Evolutionary conservation across 2,797 vertebrate genomes (phyloP).

Genomic region (Apogon hyalosoma): DNA sequence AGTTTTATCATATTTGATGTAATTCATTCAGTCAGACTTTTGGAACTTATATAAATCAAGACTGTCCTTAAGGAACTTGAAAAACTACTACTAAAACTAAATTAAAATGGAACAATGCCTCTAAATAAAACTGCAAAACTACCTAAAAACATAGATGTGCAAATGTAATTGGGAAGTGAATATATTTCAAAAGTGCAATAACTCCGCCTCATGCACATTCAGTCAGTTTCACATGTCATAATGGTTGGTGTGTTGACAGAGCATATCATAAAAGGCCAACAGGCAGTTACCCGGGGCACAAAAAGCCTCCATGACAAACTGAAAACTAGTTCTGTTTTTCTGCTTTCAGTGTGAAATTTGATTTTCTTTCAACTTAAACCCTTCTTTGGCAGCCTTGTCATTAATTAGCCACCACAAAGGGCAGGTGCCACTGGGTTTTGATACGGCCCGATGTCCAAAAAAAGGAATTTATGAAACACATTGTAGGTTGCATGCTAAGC

Average conservation of each 20-base stretch:
- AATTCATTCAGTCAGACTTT: too few species aligned
- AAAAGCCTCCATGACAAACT: slow-evolving; percentile 32
- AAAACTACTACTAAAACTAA: too few species aligned
- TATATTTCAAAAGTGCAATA: too few species aligned
- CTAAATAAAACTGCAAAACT: too few species aligned
- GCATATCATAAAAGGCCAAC: slow-evolving; percentile 29
- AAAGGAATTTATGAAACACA: slow-evolving; percentile 67
- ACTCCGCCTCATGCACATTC: background rate
- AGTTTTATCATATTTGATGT: too few species aligned
- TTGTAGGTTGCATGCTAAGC: slow-evolving; percentile 58
- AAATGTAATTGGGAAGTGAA: too few species aligned
- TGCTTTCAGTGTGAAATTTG: slow-evolving; percentile 30
- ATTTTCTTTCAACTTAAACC: slow-evolving; percentile 25
- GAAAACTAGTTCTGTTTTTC: slow-evolving; percentile 43
- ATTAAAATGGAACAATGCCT: too few species aligned
- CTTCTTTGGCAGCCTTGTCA: slow-evolving; percentile 47
- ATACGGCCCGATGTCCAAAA: slow-evolving; percentile 56
- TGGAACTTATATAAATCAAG: too few species aligned
- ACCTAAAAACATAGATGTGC: too few species aligned
- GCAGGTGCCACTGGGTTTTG: slow-evolving; percentile 65
- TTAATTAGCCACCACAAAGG: slow-evolving; percentile 63
- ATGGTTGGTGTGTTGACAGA: slow-evolving; percentile 43
- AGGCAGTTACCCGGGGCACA: slow-evolving; percentile 11
- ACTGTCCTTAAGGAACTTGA: too few species aligned
- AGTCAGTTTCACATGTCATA: slow-evolving; percentile 30